phyloP scores from a whole-genome alignment of 2,797 vertebrate genomes.

The Anas bahamensis region DNA sequence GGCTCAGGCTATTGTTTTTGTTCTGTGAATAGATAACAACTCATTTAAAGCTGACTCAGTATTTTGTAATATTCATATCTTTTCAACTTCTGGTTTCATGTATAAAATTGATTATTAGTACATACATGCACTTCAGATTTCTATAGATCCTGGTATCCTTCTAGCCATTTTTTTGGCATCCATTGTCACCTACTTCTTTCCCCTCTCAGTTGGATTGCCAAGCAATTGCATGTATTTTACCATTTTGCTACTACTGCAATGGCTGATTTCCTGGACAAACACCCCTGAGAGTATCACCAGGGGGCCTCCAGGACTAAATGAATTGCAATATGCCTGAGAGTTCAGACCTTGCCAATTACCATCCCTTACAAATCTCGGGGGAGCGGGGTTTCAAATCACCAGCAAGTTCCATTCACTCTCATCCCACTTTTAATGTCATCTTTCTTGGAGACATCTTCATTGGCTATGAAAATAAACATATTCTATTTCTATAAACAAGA shows the following conservation, averaged over 20 bases:
- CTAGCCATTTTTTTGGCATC: background rate
- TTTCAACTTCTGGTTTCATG: background rate
- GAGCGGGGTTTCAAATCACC: background rate
- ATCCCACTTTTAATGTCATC: background rate
- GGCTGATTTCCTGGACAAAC: background rate
- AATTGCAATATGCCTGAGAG: background rate
- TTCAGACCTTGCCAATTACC: constrained; percentile 9
- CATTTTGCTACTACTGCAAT: background rate
- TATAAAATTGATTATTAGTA: background rate
- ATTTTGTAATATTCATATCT: background rate
- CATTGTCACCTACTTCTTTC: background rate
- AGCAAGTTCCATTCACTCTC: background rate
- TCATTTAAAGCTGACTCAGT: background rate
- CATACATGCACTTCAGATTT: background rate
- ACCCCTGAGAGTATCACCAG: background rate
- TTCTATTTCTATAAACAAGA: background rate
- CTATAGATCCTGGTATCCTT: background rate
- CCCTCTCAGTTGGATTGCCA: background rate
- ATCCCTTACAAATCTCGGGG: background rate
- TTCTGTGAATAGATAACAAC: background rate
- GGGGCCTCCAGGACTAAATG: background rate
- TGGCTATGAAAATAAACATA: background rate
- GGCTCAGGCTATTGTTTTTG: background rate
- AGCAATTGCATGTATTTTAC: background rate
- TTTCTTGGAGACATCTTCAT: constrained; percentile 8